Base-by-base conservation (phyloP, 2,888 invertebrate species). In the Reticulitermes lucifugus region DNA sequence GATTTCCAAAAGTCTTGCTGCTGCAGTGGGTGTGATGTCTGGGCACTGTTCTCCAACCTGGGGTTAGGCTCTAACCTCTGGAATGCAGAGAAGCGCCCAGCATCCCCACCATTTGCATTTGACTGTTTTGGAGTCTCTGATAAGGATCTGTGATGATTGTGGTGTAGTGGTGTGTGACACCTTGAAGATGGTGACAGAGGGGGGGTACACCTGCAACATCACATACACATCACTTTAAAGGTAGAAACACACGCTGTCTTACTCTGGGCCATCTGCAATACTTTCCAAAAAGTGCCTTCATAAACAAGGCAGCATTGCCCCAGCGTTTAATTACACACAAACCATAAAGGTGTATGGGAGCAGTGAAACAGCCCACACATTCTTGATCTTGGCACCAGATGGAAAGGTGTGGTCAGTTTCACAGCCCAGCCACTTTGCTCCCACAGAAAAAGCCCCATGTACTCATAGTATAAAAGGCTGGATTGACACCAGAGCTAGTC, bases 171-270 rank as follows among this genome's bases (percentile, higher is more conserved):
- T 85, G 88, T 88, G 87, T 89, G 89, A 87, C 89, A 88, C 86
- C 89, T 86, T 75, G 89, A 87, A 70, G 88, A 87, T 35, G 89
- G 88, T 46, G 89, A 88, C 79, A 88, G 88, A 25, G 89, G 88
- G 35, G 89, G 86, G 71, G 89, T 87, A 87, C 88, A 87, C 85
- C 88, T 88, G 83, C 22, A 75, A 84, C 9, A 41, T 73, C 6
- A 29, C 35, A 18, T 29, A 70, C 5, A 18, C 55, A 55, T 18
- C 14, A 55, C 55, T 55, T 55, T 12, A 18, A 18, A 14, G 18
- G 5, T 2, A 18, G 14, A 55, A 18, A 55, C 14, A 14, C 55
- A 18, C 1, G 55, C 0, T 55, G 55, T 55, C 18, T 55, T 55
- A 55, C 55, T 18, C 4, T 55, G 55, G 14, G 6, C 51, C 14